These are phyloP conservation scores for Fistularia commersonii DNA, from an alignment of 2,797 vertebrate genomes.

Conservation along the genomic window DNA sequence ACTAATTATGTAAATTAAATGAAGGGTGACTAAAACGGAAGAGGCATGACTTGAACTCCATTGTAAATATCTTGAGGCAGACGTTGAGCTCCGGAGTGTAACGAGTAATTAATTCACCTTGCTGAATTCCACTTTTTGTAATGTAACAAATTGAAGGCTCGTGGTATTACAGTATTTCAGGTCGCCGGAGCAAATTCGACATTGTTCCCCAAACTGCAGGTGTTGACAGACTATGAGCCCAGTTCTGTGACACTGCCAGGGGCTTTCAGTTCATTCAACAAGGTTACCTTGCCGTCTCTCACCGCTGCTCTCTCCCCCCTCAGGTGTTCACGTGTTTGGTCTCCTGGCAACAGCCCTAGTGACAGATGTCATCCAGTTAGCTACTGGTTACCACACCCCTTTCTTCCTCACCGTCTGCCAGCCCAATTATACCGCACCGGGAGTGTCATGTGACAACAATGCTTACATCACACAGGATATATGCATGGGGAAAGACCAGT, in stretches of 20 bases:
- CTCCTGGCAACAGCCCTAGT: constrained; percentile 93
- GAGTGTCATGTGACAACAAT: constrained; percentile 88
- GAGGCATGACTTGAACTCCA: constrained; percentile 21
- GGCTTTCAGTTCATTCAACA: constrained; percentile 27
- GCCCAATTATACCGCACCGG: constrained; percentile 91
- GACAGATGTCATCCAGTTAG: constrained; percentile 93
- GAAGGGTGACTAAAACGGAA: constrained; percentile 42
- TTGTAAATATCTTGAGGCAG: constrained; percentile 37
- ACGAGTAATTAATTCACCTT: constrained; percentile 51
- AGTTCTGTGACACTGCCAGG: constrained; percentile 14
- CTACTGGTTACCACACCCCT: constrained; percentile 92
- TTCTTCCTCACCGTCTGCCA: constrained; percentile 98
- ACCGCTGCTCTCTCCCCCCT: constrained; percentile 24
- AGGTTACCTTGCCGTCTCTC: constrained; percentile 4
- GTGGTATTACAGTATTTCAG: constrained; percentile 13
- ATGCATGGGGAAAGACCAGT: constrained; percentile 87
- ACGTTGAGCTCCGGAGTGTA: constrained; percentile 54
- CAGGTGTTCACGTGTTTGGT: constrained; percentile 96
- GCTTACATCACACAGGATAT: constrained; percentile 93
- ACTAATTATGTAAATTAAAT: constrained; percentile 46
- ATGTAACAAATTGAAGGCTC: not conserved
- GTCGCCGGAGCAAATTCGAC: constrained; percentile 4
- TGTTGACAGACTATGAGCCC: constrained; percentile 27
- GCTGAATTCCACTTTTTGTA: constrained; percentile 17
- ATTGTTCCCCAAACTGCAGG: constrained; percentile 7